Evolutionary conservation across 2,888 invertebrate species (phyloP), one percentile per base, ranked within the genome.

Genomic region (Heteromurus nitidus): DNA sequence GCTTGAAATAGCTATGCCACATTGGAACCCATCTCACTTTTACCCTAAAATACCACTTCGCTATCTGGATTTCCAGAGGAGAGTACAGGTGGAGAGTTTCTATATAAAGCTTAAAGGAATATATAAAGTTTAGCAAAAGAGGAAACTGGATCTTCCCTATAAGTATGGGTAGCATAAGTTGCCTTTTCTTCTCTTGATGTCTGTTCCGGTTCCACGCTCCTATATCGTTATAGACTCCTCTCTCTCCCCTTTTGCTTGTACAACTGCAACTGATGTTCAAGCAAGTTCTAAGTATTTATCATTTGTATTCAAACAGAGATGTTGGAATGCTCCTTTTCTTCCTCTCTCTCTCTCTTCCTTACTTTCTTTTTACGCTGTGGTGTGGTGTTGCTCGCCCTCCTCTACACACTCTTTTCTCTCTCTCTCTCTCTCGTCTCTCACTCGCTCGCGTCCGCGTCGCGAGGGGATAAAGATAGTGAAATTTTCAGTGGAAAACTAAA

Each of bases 221-320:
- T 50, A 7, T n/a, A 50, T 50, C 50, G 5, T n/a, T 7, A 16
- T 50, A n/a, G 5, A 50, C 36, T 13, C 5, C 36, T 9, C 36
- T 9, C 7, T 5, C 36, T 36, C 36, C 13, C 16, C 9, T 20
- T 9, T 50, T 50, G 18, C 20, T 20, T 50, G 50, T 20, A n/a
- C n/a, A 31, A 73, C 36, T 64, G 64, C 50, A 73, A 64, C 58
- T 73, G 62, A 73, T 64, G 73, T 64, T 73, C 64, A 73, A 73
- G 73, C 62, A 28, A 73, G 50, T 74, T 74, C 74, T 30, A 65
- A 65, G 74, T 74, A 74, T 75, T 75, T 75, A 75, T 75, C 75
- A 75, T 75, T 75, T 75, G 75, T 75, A 75, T 75, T 75, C 75
- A 75, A 75, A 75, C 67, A 58, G 75, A 75, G 75, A 75, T 30